Evolutionary conservation across 1,140 invertebrate species (phyloP).

Genomic region (Saccostrea cuccullata): DNA sequence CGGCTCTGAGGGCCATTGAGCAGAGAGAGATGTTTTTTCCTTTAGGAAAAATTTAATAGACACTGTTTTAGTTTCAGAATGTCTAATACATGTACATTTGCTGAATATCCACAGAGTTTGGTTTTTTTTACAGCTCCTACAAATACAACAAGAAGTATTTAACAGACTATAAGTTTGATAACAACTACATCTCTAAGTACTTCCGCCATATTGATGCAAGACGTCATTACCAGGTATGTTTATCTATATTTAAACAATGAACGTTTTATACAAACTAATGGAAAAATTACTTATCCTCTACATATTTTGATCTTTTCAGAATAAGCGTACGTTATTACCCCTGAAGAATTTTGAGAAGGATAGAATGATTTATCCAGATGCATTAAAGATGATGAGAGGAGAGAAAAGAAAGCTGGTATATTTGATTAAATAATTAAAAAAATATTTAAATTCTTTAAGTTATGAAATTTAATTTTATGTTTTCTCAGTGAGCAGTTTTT

Average conservation of each 20-base stretch:
- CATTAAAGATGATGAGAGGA: conserved; percentile 56
- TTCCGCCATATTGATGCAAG: conserved; percentile 76
- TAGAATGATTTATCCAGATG: conserved; percentile 58
- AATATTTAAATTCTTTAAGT: too few relatives aligned
- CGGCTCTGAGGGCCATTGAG: conserved; percentile 55
- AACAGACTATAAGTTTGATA: conserved; percentile 73
- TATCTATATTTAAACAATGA: too few relatives aligned
- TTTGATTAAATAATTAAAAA: not conserved
- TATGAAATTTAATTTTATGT: too few relatives aligned
- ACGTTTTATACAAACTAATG: too few relatives aligned
- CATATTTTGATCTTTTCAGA: conserved; percentile 46
- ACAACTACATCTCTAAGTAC: conserved; percentile 76
- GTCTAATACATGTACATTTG: conserved; percentile 47
- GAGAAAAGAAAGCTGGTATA: conserved; percentile 67
- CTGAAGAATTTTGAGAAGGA: conserved; percentile 71
- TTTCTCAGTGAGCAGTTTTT: too few relatives aligned
- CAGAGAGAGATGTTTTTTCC: conserved; percentile 61
- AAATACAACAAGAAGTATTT: conserved; percentile 74
- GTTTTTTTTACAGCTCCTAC: conserved; percentile 63
- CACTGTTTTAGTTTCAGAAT: conserved; percentile 49
- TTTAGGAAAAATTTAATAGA: conserved; percentile 71
- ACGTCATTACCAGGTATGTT: conserved; percentile 59
- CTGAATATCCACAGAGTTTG: not conserved
- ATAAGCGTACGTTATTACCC: conserved; percentile 70
- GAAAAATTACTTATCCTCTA: too few relatives aligned